Evolutionary conservation across 2,113 vertebrate species (phyloP), one percentile per base, ranked within the genome.

Genomic region (Oxyruncus cristatus): DNA sequence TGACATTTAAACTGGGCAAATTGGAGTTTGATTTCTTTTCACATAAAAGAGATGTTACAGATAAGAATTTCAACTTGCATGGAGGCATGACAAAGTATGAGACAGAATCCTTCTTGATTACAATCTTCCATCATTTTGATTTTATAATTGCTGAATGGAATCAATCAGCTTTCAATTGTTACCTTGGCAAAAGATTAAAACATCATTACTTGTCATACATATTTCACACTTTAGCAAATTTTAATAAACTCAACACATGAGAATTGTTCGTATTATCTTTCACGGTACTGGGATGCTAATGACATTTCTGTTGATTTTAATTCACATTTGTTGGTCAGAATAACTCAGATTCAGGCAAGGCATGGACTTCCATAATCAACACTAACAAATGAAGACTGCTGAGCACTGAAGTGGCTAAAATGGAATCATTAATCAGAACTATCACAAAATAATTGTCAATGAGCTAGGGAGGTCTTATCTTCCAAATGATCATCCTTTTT

Each of bases 121-220:
- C 96, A 97, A 98, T 98, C 97, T 97, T 98, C 97, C 97, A 98
- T 98, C 98, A 98, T 98, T 97, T 98, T 98, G 96, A 97, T 98
- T 97, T 98, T 97, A 97, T 98, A 98, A 98, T 98, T 98, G 98
- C 97, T 97, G 97, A 98, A 98, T 97, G 92, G 89, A 98, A 98
- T 98, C 98, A 98, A 98, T 98, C 98, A 98, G 97, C 97, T 98
- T 98, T 98, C 97, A 98, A 96, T 98, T 98, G 97, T 98, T 98
- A 98, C 98, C 97, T 98, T 98, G 97, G 97, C 91, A 55, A 98
- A 98, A 98, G 96, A 98, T 98, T 98, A 98, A 98, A 98, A 98
- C 89, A 95, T 97, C 97, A 96, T 98, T 98, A 98, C 95, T 98
- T 96, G 96, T 97, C 97, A 92, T 96, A 97, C 92, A 97, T 98